Evolutionary conservation across 2,797 vertebrate species (phyloP).

Genomic region (Cossypha dichroa): DNA sequence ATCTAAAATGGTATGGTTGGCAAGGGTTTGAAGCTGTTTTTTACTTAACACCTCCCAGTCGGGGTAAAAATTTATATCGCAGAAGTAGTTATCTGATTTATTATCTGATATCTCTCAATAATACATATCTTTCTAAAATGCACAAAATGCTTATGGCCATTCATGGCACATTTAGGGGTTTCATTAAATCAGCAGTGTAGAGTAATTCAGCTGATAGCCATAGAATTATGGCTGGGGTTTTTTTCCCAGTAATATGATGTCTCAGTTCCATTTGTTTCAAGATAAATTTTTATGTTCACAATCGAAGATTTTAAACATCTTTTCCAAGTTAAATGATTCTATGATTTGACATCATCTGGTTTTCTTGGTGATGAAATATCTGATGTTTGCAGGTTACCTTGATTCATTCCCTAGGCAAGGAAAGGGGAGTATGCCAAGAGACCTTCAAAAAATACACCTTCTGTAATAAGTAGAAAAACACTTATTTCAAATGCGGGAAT

Average conservation of each 20-base stretch:
- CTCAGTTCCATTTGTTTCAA: neutral
- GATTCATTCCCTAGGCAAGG: neutral
- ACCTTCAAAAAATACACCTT: neutral
- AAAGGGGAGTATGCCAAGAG: neutral
- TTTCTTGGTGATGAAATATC: neutral
- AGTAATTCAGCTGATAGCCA: neutral
- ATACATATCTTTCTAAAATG: neutral
- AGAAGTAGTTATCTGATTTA: neutral
- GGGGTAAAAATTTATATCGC: neutral
- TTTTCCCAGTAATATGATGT: neutral
- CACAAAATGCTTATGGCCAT: neutral
- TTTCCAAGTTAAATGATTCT: neutral
- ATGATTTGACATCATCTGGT: neutral
- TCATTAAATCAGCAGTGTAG: neutral
- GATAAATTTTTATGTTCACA: neutral
- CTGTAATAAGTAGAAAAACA: neutral
- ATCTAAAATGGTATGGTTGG: neutral
- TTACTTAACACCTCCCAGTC: neutral
- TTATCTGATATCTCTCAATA: neutral
- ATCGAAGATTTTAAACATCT: neutral
- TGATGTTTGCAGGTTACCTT: neutral
- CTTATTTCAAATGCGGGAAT: neutral
- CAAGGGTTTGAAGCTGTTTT: neutral
- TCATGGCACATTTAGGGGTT: neutral
- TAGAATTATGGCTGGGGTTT: accelerated